These are phyloP conservation scores for Phorcus lineatus DNA, from an alignment of 2,888 invertebrate species.

Conservation along the genomic window DNA sequence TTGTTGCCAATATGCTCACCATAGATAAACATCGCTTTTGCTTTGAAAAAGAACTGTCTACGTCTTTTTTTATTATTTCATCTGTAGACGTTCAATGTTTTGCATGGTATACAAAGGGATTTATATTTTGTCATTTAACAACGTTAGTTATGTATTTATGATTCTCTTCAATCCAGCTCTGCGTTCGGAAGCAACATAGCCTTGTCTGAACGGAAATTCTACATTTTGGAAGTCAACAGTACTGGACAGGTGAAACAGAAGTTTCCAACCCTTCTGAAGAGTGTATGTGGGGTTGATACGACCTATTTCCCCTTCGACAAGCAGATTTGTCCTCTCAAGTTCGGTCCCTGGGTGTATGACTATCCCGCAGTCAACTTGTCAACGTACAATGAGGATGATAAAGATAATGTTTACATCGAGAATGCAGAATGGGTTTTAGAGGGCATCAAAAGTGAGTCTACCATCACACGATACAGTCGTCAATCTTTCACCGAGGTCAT, in stretches of 20 bases:
- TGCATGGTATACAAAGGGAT: too few species aligned
- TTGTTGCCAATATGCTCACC: too few species aligned
- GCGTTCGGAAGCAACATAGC: neutral
- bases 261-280: conserved; percentile 45
- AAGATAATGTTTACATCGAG: conserved; percentile 37
- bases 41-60: too few species aligned
- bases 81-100: too few species aligned
- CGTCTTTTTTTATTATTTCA: too few species aligned
- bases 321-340: conserved; percentile 97
- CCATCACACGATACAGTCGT: conserved; percentile 31
- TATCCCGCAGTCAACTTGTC: conserved; percentile 44
- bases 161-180: too few species aligned
- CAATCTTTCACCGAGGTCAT: conserved; percentile 41
- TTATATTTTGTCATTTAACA: too few species aligned
- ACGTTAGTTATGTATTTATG: neutral
- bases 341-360: conserved; percentile 95
- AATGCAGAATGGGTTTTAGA: conserved; percentile 50
- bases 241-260: neutral
- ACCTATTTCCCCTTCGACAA: conserved; percentile 83
- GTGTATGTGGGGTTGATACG: conserved; percentile 65
- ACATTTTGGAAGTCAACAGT: neutral
- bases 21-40: too few species aligned
- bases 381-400: conserved; percentile 30
- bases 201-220: neutral
- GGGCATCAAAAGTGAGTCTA: conserved; percentile 27